Evolutionary conservation across 2,888 invertebrate species (phyloP), one percentile per base, ranked within the genome.

Genomic region (Eubasilissa splendida): DNA sequence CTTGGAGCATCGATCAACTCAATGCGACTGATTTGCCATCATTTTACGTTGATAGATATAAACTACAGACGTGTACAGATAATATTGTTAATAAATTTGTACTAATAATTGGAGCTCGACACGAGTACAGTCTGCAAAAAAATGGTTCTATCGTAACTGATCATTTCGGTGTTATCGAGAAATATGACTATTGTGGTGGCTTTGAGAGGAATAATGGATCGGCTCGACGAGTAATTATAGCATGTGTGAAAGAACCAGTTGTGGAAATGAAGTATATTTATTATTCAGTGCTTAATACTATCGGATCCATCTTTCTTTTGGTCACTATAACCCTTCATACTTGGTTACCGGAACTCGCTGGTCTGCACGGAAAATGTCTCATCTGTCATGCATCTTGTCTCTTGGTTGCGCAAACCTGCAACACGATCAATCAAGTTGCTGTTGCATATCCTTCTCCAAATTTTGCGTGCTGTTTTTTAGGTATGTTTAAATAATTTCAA

Each of bases 101-200:
- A 22, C 33, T 63, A 4, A 31, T 22, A 63, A 14, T 3, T 11
- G 10, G 0, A 31, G n/a, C 10, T 22, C 14, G 14, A 10, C 60
- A 60, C 14, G 31, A n/a, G 60, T 60, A 60, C 60, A 60, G 14
- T 22, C 22, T 60, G 10, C 60, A 60, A 60, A 14, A 60, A 14
- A 60, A 60, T 11, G 60, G 60, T 60, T 60, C 60, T 22, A 60
- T 60, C 8, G n/a, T 60, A 14, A 60, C 22, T 60, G 14, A 60
- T 7, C 10, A 60, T 8, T 60, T 7, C 31, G 60, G 60, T 14
- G 7, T 60, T 4, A 60, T 60, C 11, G 60, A 9, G 1, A 60
- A 60, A 14, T 0, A 60, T 8, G 8, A 60, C 7, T 60, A 60
- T 60, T 60, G 60, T 60, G 60, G 60, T 9, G 60, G 14, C 11